A percentile compares a stretch with the other conserved stretches of the same genome.
Evolutionary conservation across 2,113 vertebrate genomes (phyloP).

Genomic region (Chrysochloris asiatica): DNA sequence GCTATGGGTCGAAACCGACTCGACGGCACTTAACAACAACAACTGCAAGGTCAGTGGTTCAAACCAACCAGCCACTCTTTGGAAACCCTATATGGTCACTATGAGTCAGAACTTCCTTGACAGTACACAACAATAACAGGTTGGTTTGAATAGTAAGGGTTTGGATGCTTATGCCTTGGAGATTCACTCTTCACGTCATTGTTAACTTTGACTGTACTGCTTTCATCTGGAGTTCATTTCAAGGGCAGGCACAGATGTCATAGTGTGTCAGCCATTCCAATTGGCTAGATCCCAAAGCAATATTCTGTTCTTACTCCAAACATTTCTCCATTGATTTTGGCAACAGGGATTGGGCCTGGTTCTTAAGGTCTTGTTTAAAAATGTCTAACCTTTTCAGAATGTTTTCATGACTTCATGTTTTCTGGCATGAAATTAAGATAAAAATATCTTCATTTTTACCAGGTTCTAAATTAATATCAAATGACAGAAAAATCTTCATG

Average conservation of each 20-base stretch:
- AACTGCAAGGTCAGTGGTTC: too few relatives aligned
- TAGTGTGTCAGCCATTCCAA: constrained; percentile 29
- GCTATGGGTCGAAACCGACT: too few relatives aligned
- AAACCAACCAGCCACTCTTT: too few relatives aligned
- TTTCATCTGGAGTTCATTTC: constrained; percentile 55
- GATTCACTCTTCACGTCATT: neutral
- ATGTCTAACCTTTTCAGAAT: constrained; percentile 32
- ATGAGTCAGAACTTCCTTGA: too few relatives aligned
- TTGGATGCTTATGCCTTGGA: neutral
- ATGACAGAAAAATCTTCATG: constrained; percentile 44
- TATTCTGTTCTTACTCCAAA: constrained; percentile 66
- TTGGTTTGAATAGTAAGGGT: neutral
- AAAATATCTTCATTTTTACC: constrained; percentile 64
- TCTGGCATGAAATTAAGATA: constrained; percentile 53
- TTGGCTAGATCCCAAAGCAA: constrained; percentile 37
- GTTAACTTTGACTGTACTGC: neutral
- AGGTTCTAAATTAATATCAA: constrained; percentile 61
- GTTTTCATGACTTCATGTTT: constrained; percentile 73
- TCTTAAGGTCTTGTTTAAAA: constrained; percentile 56
- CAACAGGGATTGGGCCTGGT: constrained; percentile 55
- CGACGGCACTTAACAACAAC: too few relatives aligned
- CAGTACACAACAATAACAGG: too few relatives aligned
- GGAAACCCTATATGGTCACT: too few relatives aligned
- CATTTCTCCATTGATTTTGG: constrained; percentile 69
- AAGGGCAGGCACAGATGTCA: constrained; percentile 28